Evolutionary conservation across 2,888 invertebrate species (phyloP).

Genomic region (Coelopa pilipes): DNA sequence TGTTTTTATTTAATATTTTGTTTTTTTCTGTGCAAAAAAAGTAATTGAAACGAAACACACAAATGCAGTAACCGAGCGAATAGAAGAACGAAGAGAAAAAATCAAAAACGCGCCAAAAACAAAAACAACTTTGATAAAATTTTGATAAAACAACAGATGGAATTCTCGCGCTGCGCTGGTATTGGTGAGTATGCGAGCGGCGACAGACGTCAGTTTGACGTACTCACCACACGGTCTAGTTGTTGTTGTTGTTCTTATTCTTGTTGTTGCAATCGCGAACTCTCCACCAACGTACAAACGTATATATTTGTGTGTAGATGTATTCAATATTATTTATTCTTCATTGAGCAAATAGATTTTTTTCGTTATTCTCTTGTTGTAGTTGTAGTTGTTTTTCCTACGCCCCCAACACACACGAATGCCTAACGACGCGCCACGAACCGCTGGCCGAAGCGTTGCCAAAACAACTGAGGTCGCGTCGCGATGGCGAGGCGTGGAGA

Average conservation of each 20-base stretch:
- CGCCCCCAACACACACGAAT: neutral
- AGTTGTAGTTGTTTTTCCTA: constrained; percentile 12
- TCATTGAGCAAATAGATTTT: constrained; percentile 12
- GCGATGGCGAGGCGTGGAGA: neutral
- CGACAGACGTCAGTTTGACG: constrained; percentile 3
- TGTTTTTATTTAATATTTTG: neutral
- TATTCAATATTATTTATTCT: constrained; percentile 18
- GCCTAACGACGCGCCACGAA: constrained; percentile 33
- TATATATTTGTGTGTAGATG: constrained; percentile 14
- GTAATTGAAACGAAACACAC: neutral
- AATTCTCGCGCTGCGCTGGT: neutral
- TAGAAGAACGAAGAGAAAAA: neutral
- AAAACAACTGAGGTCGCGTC: constrained; percentile 50
- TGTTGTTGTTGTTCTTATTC: constrained; percentile 15
- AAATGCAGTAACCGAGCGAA: neutral
- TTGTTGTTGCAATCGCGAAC: neutral
- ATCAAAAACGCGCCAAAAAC: constrained; percentile 9
- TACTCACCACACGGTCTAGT: constrained; percentile 2
- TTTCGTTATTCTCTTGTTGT: constrained; percentile 6
- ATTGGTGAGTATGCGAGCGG: neutral
- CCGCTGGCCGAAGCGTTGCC: constrained; percentile 51
- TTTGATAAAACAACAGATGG: neutral
- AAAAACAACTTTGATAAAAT: constrained; percentile 16
- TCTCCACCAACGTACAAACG: neutral
- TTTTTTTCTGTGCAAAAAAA: neutral